Percentiles rank a stretch among this genome's conserved stretches.
Conservation (phyloP, 2,888 invertebrate species). For the Miltochrista miniata region DNA sequence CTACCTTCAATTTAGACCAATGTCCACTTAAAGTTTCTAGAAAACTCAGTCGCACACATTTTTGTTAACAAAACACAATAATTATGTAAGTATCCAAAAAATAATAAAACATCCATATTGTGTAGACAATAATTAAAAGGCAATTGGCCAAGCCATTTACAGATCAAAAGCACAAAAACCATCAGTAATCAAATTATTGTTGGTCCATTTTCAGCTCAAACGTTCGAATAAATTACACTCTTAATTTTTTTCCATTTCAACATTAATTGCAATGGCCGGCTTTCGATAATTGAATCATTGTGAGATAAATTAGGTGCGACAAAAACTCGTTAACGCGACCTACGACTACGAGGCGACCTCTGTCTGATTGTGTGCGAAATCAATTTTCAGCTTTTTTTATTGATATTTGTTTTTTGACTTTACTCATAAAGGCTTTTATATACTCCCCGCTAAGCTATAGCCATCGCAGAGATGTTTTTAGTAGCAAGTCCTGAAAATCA, state of each 20-base stretch:
- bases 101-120: neutral
- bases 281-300: constrained; percentile 23
- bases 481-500: too few species aligned
- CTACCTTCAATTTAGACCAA: too few species aligned
- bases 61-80: too few species aligned
- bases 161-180: neutral
- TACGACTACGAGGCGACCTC: neutral
- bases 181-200: constrained; percentile 1
- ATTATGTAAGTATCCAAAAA: too few species aligned
- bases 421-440: too few species aligned
- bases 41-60: too few species aligned
- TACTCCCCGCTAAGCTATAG: too few species aligned
- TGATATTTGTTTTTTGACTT: too few species aligned
- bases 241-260: constrained; percentile 10
- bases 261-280: constrained; percentile 20
- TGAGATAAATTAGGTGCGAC: constrained; percentile 3
- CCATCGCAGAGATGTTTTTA: too few species aligned
- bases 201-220: neutral
- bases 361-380: too few species aligned
- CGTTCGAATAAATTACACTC: constrained; percentile 2
- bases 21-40: too few species aligned
- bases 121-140: neutral
- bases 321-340: constrained; percentile 19
- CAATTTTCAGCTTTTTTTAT: too few species aligned
- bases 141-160: neutral